These are phyloP conservation scores for Psylliodes chrysocephalus DNA, from an alignment of 2,888 invertebrate species.

Conservation along the genomic window DNA sequence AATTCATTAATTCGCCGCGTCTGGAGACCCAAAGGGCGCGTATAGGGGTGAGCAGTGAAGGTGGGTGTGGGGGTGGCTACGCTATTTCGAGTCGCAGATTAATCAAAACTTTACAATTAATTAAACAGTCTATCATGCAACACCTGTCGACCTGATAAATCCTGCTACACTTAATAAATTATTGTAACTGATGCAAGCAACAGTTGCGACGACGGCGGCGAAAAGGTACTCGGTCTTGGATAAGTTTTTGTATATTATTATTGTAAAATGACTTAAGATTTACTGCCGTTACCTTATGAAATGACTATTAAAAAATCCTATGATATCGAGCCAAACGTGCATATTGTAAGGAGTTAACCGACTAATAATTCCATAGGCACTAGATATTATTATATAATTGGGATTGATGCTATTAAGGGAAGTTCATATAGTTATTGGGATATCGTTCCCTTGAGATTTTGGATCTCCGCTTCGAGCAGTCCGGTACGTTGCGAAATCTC, in stretches of 20 bases:
- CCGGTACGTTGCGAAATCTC: no score
- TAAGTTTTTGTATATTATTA: no score
- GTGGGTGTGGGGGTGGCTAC: not conserved
- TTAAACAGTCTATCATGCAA: constrained; percentile 47
- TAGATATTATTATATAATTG: no score
- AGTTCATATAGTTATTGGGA: no score
- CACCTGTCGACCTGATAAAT: constrained; percentile 49
- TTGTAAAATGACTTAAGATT: not conserved
- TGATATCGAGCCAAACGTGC: no score
- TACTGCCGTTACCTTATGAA: no score
- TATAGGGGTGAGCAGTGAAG: not conserved
- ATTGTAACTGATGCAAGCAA: constrained; percentile 13
- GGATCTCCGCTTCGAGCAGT: no score
- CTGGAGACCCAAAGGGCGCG: constrained; percentile 30
- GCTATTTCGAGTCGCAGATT: constrained; percentile 46
- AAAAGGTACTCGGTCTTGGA: not conserved
- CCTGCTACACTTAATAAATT: constrained; percentile 38
- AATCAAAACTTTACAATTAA: constrained; percentile 55
- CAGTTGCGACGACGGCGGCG: not conserved
- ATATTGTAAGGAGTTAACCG: no score
- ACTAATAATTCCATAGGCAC: no score
- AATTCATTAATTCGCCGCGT: constrained; percentile 44
- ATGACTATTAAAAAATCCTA: no score
- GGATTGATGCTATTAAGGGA: no score
- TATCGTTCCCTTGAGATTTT: no score